Conservation (phyloP, 2,888 invertebrate species). For the Plutella xylostella region DNA sequence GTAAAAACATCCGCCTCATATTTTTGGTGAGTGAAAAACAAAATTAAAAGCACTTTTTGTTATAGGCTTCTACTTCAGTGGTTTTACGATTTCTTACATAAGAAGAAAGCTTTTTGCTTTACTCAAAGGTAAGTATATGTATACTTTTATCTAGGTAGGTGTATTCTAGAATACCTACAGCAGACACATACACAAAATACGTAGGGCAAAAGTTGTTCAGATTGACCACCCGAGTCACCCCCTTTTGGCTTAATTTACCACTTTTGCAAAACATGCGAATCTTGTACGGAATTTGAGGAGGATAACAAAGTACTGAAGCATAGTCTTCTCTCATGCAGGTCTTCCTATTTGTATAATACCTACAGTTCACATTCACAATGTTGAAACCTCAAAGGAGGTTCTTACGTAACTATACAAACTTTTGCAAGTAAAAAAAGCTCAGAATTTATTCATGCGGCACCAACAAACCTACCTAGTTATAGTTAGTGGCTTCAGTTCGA, state of each 20-base stretch:
- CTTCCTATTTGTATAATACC: not conserved
- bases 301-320: no score
- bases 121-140: not conserved
- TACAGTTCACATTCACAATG: not conserved
- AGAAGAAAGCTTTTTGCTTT: not conserved
- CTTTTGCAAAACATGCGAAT: no score
- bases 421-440: not conserved
- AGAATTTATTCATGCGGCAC: no score
- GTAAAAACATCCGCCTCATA: not conserved
- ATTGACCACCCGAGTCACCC: no score
- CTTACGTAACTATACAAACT: not conserved
- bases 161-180: no score
- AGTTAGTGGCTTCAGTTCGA: not conserved
- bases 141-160: not conserved
- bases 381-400: not conserved
- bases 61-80: not conserved
- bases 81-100: not conserved
- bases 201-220: no score
- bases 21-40: not conserved
- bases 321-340: no score
- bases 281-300: no score
- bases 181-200: no score
- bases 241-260: no score
- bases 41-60: not conserved
- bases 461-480: not conserved